Conservation (phyloP, 2,888 invertebrate species). For the Steinernema carpocapsae region DNA sequence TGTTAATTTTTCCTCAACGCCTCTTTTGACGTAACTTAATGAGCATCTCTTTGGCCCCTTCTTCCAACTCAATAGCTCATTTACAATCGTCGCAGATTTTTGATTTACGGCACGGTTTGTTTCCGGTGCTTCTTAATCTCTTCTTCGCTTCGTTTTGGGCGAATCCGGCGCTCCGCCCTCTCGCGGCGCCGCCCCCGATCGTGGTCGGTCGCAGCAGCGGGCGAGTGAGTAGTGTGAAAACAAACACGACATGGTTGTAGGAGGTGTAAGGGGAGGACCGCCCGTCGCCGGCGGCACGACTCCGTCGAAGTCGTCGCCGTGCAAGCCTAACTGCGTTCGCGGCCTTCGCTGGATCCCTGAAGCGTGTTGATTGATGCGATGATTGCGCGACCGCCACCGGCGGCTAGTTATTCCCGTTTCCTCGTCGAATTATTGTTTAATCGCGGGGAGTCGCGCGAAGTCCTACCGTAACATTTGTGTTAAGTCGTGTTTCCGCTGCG, state of each 20-base stretch:
- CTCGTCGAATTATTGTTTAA: slow-evolving; percentile 32
- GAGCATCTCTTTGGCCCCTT: too few species aligned
- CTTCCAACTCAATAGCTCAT: not conserved
- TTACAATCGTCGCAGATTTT: slow-evolving; percentile 6
- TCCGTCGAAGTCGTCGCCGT: not conserved
- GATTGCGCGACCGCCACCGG: slow-evolving; percentile 32
- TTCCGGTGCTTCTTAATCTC: slow-evolving; percentile 14
- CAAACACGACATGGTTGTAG: slow-evolving; percentile 34
- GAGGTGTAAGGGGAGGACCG: slow-evolving; percentile 30
- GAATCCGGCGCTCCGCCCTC: slow-evolving; percentile 22
- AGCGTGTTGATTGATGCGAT: slow-evolving; percentile 35
- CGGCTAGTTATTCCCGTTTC: slow-evolving; percentile 1
- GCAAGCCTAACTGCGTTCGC: slow-evolving; percentile 6
- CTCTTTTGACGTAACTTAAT: too few species aligned
- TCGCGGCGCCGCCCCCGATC: not conserved
- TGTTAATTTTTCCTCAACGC: too few species aligned
- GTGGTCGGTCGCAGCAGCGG: slow-evolving; percentile 5
- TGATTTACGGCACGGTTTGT: slow-evolving; percentile 29
- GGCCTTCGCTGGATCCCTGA: slow-evolving; percentile 6
- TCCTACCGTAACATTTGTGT: slow-evolving; percentile 25
- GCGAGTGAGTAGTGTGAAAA: slow-evolving; percentile 33
- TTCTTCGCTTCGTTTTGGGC: not conserved
- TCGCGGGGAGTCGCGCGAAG: slow-evolving; percentile 10
- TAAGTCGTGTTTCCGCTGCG: slow-evolving; percentile 30
- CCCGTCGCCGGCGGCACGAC: not conserved